These are phyloP conservation scores for Alces alces DNA, from an alignment of 2,113 vertebrate genomes.

Conservation along the genomic window DNA sequence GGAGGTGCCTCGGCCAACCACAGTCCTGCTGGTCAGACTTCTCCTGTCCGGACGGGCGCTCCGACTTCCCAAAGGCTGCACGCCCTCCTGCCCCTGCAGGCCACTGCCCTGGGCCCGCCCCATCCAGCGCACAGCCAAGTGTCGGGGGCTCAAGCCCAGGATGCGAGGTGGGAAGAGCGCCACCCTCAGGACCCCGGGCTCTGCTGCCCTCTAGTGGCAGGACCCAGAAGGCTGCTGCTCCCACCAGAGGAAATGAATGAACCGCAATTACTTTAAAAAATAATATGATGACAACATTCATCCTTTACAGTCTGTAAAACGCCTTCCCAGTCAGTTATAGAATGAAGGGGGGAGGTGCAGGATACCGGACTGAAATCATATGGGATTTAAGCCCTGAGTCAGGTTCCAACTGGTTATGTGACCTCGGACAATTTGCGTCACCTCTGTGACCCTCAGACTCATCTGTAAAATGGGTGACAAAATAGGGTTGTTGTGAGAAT, in stretches of 20 bases:
- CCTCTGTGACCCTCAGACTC: background rate
- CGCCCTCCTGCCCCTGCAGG: background rate
- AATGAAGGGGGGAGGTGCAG: background rate
- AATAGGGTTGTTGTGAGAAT: background rate
- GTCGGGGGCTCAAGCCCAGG: background rate
- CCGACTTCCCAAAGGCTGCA: background rate
- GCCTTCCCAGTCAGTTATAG: background rate
- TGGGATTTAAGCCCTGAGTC: background rate
- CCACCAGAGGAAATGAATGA: background rate
- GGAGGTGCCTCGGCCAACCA: background rate
- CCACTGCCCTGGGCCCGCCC: background rate
- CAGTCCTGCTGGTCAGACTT: background rate
- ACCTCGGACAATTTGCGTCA: background rate
- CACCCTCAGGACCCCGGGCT: background rate
- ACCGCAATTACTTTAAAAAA: background rate
- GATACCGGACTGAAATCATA: background rate
- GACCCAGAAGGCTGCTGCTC: background rate
- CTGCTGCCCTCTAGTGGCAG: conserved; percentile 52
- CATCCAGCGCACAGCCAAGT: rapidly evolving
- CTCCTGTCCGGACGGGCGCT: background rate
- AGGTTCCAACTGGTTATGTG: background rate
- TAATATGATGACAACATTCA: background rate
- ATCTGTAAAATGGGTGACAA: background rate
- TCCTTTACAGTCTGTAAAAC: background rate
- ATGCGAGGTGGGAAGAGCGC: rapidly evolving